These are phyloP conservation scores for Melanaphis sacchari DNA, from an alignment of 1,140 invertebrate species.

Conservation along the genomic window DNA sequence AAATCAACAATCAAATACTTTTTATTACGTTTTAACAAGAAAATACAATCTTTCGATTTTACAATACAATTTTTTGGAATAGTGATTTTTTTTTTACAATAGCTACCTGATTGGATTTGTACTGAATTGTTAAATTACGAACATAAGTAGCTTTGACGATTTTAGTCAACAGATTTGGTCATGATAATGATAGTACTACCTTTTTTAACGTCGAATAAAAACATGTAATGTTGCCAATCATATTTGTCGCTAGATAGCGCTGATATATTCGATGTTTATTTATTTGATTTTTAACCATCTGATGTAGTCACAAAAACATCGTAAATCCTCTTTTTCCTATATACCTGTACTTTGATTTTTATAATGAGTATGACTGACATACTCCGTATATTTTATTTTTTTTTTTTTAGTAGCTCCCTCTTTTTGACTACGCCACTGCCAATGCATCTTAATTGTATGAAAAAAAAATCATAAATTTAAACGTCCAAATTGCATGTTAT, in stretches of 20 bases:
- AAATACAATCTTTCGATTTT: no score
- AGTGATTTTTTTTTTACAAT: neutral
- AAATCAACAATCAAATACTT: neutral
- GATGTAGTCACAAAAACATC: neutral
- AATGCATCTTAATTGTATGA: no score
- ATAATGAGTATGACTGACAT: no score
- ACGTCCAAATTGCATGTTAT: no score
- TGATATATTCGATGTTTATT: neutral
- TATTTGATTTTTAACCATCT: neutral
- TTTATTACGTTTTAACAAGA: neutral
- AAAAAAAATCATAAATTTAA: no score
- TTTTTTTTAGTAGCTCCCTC: no score
- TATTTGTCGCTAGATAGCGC: neutral
- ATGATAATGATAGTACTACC: neutral
- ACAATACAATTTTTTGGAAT: no score
- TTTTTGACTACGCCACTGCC: neutral
- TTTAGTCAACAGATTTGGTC: neutral
- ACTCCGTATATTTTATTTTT: no score
- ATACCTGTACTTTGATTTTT: neutral
- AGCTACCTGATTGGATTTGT: no score
- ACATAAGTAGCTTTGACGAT: neutral
- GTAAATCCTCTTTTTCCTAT: neutral
- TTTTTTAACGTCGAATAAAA: neutral
- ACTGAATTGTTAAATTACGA: neutral
- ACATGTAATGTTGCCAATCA: accelerated